Base-by-base conservation (phyloP, 2,888 invertebrate genomes). In the Phorcus lineatus region DNA sequence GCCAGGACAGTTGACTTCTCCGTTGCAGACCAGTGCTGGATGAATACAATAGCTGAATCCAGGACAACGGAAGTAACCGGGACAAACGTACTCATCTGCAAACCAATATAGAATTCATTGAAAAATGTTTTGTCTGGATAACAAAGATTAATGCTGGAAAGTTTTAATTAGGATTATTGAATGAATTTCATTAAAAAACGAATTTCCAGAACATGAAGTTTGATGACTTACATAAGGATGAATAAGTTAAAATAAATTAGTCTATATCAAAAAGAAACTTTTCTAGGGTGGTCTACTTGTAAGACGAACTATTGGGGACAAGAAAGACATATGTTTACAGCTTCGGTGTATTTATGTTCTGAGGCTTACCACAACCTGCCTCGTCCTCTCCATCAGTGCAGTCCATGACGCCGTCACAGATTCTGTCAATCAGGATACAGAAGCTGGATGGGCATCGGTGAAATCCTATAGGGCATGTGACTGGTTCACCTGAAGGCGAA, bases 341-440 rank as follows among this genome's bases (percentile, higher is more conserved):
- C 3, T 36, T 36, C 47, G 13, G 47, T 1, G 11, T 47, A 47
- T 47, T 47, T 47, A 1, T 9, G 13, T 1, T 6, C 47, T 47
- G 47, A 1, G 4, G 67, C 79, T 62, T 77, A 81, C 82, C 74
- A 76, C 83, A 77, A 31, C n/a, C 80, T 6, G 82, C 80, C 84
- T 91, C 91, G 74, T 91, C 91, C 54, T 90, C 90, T 7, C 88
- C 88, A 54, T 85, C 70, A 16, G 86, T 87, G 79, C 91, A 91
- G 31, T 91, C 88, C 40, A 83, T 80, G n/a, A 86, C 81, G 17
- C 88, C 90, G 79, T 91, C 89, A 66, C 91, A 91, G 0, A 90
- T 74, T 81, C 88, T 87, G 54, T 83, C 82, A 16, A 87, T 70
- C 3, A 88, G 87, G 40, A 91, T 84, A 78, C 91, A 91, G 36